Percentiles rank a stretch among this genome's conserved stretches.
phyloP scores from a whole-genome alignment of 2,113 vertebrate species.

The Phyllopteryx taeniolatus region DNA sequence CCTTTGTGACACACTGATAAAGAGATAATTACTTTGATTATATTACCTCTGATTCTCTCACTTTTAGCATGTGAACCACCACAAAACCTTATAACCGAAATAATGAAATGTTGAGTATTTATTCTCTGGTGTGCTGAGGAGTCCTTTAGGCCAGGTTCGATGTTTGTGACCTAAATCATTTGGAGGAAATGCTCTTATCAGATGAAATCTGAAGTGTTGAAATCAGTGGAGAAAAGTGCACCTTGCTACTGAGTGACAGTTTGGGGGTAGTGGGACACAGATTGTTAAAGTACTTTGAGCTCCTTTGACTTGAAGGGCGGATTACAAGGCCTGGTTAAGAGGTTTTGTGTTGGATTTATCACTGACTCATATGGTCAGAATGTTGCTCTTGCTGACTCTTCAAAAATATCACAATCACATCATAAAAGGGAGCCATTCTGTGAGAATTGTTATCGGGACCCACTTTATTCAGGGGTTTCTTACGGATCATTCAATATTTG shows the following conservation, averaged over 20 bases:
- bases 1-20: background rate
- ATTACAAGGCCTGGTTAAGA: slow-evolving; percentile 37
- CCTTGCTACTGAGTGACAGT: slow-evolving; percentile 50
- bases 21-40: background rate
- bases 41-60: background rate
- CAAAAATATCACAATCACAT: background rate
- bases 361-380: slow-evolving; percentile 9
- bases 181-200: background rate
- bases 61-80: background rate
- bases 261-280: slow-evolving; percentile 61
- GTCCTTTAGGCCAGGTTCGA: background rate
- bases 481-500: background rate
- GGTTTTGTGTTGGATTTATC: slow-evolving; percentile 39
- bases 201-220: background rate
- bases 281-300: slow-evolving; percentile 44
- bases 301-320: slow-evolving; percentile 39
- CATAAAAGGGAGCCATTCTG: background rate
- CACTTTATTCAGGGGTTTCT: background rate
- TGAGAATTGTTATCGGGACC: background rate
- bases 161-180: too few species aligned
- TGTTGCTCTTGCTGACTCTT: background rate
- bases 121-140: background rate
- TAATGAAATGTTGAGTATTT: background rate
- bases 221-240: background rate
- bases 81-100: background rate